Percentiles rank a stretch among this genome's conserved stretches.
Conservation (phyloP, 1,140 invertebrate genomes). For the Eriocheir sinensis region DNA sequence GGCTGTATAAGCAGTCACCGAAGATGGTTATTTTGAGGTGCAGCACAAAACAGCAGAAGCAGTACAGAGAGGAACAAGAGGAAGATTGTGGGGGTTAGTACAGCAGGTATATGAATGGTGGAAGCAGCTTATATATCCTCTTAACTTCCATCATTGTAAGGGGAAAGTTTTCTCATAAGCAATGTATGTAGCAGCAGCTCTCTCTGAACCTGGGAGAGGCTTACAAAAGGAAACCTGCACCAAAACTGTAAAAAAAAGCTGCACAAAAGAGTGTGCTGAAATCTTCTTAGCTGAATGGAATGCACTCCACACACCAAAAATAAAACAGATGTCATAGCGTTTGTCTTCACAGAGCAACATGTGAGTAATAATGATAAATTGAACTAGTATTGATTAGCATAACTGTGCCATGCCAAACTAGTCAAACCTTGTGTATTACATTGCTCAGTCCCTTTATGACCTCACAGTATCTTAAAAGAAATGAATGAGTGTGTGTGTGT, state of each 20-base stretch:
- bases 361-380: too few relatives aligned
- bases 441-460: background rate
- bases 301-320: background rate
- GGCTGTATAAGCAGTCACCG: slow-evolving; percentile 68
- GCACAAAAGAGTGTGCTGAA: too few relatives aligned
- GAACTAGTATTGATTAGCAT: background rate
- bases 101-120: background rate
- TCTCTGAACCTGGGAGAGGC: slow-evolving; percentile 19
- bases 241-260: background rate
- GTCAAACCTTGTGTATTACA: background rate
- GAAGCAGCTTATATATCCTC: background rate
- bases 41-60: slow-evolving; percentile 64
- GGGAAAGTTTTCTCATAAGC: background rate
- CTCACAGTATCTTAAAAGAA: background rate
- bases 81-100: slow-evolving; percentile 53
- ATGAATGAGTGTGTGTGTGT: too few relatives aligned
- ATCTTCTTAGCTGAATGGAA: background rate
- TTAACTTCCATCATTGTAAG: background rate
- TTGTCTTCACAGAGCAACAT: too few relatives aligned
- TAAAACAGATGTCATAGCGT: too few relatives aligned
- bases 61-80: slow-evolving; percentile 45
- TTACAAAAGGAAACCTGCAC: background rate
- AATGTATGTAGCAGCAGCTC: too few relatives aligned
- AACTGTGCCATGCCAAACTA: background rate
- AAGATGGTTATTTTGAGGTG: slow-evolving; percentile 44